Conservation (phyloP, 2,888 invertebrate genomes). For the Ichneumon xanthorius region DNA sequence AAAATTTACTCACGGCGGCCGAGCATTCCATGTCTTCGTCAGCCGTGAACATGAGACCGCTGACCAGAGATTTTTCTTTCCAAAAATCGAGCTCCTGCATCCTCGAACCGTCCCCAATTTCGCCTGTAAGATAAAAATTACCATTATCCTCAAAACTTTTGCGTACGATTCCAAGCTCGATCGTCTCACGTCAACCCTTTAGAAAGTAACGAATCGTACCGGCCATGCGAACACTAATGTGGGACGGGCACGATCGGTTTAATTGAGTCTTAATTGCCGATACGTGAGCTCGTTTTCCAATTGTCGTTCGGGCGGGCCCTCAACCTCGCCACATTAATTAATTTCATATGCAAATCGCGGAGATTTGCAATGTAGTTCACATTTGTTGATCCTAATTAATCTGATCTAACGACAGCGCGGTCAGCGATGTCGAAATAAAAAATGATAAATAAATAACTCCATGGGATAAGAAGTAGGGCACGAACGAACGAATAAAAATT, state of each 20-base stretch:
- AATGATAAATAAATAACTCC: not conserved
- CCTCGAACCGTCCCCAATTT: slow-evolving; percentile 63
- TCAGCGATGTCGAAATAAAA: not conserved
- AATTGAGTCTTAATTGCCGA: slow-evolving; percentile 45
- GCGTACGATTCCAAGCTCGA: not conserved
- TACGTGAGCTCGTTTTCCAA: slow-evolving; percentile 37
- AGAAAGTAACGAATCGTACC: slow-evolving; percentile 1
- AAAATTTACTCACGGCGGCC: slow-evolving; percentile 71
- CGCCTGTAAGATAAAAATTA: slow-evolving; percentile 58
- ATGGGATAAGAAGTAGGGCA: not conserved
- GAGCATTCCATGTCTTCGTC: slow-evolving; percentile 75
- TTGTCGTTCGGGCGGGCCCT: slow-evolving; percentile 12
- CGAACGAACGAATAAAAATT: not conserved
- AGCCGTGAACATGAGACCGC: slow-evolving; percentile 65
- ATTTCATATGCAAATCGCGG: not conserved
- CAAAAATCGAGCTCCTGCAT: slow-evolving; percentile 69
- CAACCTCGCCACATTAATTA: not conserved
- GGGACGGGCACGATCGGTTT: slow-evolving; percentile 9
- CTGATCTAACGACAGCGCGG: not conserved
- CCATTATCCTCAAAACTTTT: not conserved
- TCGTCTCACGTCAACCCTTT: not conserved
- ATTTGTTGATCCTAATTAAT: not conserved
- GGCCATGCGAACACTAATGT: not conserved
- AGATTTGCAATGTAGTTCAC: not conserved
- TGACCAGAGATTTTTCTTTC: slow-evolving; percentile 71